phyloP scores from a whole-genome alignment of 2,888 invertebrate species.

The Pyrrhia umbra region DNA sequence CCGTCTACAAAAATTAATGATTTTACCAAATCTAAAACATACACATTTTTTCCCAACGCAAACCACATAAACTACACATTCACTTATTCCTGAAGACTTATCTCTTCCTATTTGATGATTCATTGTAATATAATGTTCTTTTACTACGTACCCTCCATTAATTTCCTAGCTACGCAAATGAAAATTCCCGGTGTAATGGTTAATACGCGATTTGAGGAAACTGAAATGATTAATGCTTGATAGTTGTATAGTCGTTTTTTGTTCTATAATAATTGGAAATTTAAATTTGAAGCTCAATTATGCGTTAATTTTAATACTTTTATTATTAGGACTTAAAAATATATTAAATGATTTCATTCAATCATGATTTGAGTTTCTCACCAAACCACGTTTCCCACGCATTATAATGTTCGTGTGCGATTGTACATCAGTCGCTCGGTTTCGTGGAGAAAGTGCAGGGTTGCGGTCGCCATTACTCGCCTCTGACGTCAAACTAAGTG shows the following conservation, averaged over 20 bases:
- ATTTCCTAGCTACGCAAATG: conserved; percentile 21
- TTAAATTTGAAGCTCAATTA: neutral
- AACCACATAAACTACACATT: neutral
- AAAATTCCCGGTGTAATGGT: conserved; percentile 25
- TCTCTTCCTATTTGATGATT: neutral
- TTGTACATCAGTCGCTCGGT: conserved; percentile 52
- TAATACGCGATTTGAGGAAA: conserved; percentile 29
- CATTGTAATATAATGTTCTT: neutral
- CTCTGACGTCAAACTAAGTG: conserved; percentile 82
- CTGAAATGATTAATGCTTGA: conserved; percentile 1
- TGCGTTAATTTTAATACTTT: neutral
- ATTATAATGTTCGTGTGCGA: conserved; percentile 44
- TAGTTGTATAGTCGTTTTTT: neutral
- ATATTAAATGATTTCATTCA: neutral
- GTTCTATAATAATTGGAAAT: neutral
- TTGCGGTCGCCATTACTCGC: conserved; percentile 73
- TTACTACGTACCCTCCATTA: conserved; percentile 8
- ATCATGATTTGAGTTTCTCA: conserved; percentile 19
- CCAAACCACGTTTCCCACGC: conserved; percentile 67
- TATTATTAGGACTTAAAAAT: neutral
- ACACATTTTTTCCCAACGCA: neutral
- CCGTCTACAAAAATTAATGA: neutral
- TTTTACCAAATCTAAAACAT: neutral
- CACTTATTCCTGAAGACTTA: neutral
- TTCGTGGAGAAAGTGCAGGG: conserved; percentile 80